phyloP scores from a whole-genome alignment of 2,888 invertebrate genomes.

The Cynaeus angustus region DNA sequence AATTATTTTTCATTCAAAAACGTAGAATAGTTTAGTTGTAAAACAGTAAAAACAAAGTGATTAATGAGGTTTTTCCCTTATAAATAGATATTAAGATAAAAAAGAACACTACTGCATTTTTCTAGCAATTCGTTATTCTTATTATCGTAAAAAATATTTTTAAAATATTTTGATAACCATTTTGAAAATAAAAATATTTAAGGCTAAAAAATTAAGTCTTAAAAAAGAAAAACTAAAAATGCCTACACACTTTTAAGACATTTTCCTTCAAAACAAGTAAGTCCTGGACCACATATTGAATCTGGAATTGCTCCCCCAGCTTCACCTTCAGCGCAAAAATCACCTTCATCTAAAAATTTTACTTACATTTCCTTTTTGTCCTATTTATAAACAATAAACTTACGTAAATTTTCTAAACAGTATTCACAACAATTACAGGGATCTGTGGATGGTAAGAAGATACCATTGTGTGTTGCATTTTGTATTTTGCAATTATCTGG shows the following conservation, averaged over 20 bases:
- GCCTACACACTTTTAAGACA: conserved; percentile 72
- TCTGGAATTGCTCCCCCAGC: conserved; percentile 73
- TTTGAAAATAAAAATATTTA: too few relatives aligned
- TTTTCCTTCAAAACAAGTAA: conserved; percentile 71
- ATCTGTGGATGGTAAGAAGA: conserved; percentile 75
- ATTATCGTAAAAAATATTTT: too few relatives aligned
- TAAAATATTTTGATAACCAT: too few relatives aligned
- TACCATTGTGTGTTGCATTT: conserved; percentile 75
- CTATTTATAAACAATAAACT: conserved; percentile 4
- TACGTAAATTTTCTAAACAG: conserved; percentile 76
- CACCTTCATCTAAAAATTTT: conserved; percentile 71
- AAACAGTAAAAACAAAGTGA: too few relatives aligned
- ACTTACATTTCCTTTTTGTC: neutral
- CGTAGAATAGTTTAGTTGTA: too few relatives aligned
- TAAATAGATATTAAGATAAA: too few relatives aligned
- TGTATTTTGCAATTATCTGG: conserved; percentile 73
- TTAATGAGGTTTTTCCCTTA: too few relatives aligned
- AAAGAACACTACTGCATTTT: too few relatives aligned
- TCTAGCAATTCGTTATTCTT: too few relatives aligned
- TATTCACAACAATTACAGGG: conserved; percentile 79
- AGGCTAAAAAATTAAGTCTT: too few relatives aligned
- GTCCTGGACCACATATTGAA: conserved; percentile 77
- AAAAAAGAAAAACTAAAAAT: neutral
- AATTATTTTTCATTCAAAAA: too few relatives aligned
- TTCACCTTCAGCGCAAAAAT: conserved; percentile 70